Conservation (phyloP, 2,797 vertebrate species). For the Malacoraja senta region DNA sequence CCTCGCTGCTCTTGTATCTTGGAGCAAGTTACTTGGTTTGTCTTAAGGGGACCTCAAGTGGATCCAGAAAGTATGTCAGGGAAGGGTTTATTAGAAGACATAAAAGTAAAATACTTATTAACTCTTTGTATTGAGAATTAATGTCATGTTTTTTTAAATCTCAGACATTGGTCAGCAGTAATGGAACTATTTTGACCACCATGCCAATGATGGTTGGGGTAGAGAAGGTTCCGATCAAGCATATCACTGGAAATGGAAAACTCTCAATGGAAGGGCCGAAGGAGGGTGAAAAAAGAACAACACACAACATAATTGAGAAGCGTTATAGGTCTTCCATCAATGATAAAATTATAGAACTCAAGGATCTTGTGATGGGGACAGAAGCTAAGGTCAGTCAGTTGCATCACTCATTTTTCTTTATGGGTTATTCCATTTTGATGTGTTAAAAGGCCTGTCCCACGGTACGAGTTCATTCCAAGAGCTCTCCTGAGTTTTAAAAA, state of each 20-base stretch:
- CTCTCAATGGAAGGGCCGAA: conserved; percentile 65
- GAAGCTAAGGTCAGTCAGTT: conserved; percentile 77
- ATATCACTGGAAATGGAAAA: conserved; percentile 73
- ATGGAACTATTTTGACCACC: conserved; percentile 80
- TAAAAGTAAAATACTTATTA: not conserved
- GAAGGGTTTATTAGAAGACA: not conserved
- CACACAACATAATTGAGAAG: conserved; percentile 97
- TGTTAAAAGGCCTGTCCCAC: not conserved
- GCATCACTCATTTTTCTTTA: not conserved
- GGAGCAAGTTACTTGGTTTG: not conserved
- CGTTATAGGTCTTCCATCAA: conserved; percentile 94
- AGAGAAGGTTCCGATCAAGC: conserved; percentile 92
- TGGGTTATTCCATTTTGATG: not conserved
- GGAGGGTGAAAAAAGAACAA: conserved; percentile 89
- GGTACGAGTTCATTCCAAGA: too few species aligned
- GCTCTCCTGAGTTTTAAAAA: too few species aligned
- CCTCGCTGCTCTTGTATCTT: too few species aligned
- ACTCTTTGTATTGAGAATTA: not conserved
- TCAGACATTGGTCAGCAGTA: conserved; percentile 86
- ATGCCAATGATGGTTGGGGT: conserved; percentile 88
- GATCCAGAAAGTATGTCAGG: not conserved
- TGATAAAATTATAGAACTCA: conserved; percentile 91
- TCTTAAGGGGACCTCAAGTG: not conserved
- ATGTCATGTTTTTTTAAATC: conserved; percentile 26
- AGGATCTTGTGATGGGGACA: conserved; percentile 90